Conservation (phyloP, 2,888 invertebrate species). For the Agrochola lychnidis region DNA sequence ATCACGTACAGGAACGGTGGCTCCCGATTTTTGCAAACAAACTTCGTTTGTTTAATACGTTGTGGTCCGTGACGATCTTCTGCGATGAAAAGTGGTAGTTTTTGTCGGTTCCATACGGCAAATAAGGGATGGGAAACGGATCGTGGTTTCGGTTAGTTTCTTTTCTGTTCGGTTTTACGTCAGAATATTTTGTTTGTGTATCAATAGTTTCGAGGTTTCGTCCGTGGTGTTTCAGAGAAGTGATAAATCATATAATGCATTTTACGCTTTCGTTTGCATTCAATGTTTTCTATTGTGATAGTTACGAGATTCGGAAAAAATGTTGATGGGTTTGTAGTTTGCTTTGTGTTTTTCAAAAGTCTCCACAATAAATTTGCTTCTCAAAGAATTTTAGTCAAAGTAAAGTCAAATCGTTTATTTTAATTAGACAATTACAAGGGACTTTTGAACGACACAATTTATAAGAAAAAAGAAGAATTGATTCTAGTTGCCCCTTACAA, state of each 20-base stretch:
- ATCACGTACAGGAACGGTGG: constrained; percentile 34
- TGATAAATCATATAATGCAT: constrained; percentile 47
- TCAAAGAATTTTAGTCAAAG: background rate
- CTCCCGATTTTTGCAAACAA: constrained; percentile 42
- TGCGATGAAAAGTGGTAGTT: constrained; percentile 44
- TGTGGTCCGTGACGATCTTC: constrained; percentile 52
- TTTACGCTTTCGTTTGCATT: constrained; percentile 21
- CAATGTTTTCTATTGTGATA: constrained; percentile 9
- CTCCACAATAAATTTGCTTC: background rate
- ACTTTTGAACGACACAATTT: background rate
- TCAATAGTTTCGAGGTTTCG: constrained; percentile 24
- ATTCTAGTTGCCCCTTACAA: no score
- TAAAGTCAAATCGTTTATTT: background rate
- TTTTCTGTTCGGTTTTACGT: constrained; percentile 35
- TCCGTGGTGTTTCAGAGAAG: constrained; percentile 26
- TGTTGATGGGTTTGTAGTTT: background rate
- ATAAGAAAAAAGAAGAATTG: no score
- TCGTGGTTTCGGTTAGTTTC: constrained; percentile 21
- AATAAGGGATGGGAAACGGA: constrained; percentile 44
- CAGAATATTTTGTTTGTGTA: constrained; percentile 35
- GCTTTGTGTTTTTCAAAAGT: background rate
- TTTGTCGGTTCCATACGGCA: constrained; percentile 39
- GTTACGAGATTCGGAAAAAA: background rate
- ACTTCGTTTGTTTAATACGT: constrained; percentile 55
- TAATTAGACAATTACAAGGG: background rate